Evolutionary conservation across 2,113 vertebrate species (phyloP).

Genomic region (Poeciliopsis occidentalis): DNA sequence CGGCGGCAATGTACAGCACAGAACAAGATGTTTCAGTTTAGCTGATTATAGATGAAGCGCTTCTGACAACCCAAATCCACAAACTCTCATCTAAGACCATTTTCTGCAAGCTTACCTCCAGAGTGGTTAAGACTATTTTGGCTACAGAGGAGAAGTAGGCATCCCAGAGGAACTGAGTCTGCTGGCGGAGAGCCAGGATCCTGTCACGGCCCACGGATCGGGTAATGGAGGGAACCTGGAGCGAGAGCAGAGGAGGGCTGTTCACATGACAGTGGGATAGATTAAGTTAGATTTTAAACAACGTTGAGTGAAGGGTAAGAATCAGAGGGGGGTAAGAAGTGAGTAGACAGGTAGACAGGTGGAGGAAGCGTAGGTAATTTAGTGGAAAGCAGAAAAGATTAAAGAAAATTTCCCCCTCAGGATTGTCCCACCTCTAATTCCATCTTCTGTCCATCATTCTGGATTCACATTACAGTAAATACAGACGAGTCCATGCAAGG

Average conservation of each 20-base stretch:
- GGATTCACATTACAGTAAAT: not conserved
- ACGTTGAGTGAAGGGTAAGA: conserved; percentile 17
- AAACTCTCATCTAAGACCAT: conserved; percentile 33
- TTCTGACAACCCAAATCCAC: conserved; percentile 37
- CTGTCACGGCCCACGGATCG: conserved; percentile 77
- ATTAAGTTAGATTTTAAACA: conserved; percentile 48
- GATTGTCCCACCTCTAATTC: conserved; percentile 15
- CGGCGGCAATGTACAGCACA: conserved; percentile 1
- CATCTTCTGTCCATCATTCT: conserved; percentile 9
- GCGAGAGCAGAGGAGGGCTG: conserved; percentile 20
- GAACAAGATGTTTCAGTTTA: conserved; percentile 14
- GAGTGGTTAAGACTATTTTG: conserved; percentile 83
- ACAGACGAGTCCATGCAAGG: not conserved
- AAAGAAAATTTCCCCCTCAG: conserved; percentile 12
- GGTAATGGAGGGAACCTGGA: conserved; percentile 80
- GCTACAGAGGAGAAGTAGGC: conserved; percentile 84
- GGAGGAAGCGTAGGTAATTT: conserved; percentile 48
- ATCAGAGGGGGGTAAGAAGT: not conserved
- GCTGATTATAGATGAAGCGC: conserved; percentile 41
- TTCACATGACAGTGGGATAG: conserved; percentile 38
- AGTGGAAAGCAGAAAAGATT: conserved; percentile 40
- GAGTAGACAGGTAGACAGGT: conserved; percentile 28
- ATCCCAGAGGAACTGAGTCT: conserved; percentile 84
- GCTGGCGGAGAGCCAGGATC: conserved; percentile 79
- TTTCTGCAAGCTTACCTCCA: conserved; percentile 75